These are phyloP conservation scores for Imbricaverruca yamaguchii DNA, from an alignment of 2,888 invertebrate genomes.

Conservation along the genomic window DNA sequence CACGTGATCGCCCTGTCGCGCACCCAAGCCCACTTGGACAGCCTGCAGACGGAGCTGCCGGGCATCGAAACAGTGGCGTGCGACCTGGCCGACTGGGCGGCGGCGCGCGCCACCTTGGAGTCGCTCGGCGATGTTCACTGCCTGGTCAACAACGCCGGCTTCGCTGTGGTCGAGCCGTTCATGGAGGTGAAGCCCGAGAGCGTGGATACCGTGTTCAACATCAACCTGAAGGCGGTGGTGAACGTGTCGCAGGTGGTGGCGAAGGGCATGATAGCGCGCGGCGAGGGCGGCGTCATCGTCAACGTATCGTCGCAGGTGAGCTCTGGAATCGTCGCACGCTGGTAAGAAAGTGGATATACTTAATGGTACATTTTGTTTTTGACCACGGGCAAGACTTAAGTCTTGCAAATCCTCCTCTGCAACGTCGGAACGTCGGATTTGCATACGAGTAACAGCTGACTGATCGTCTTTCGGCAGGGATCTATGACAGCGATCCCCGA, in stretches of 20 bases:
- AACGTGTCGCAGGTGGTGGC: slow-evolving; percentile 78
- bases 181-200: slow-evolving; percentile 57
- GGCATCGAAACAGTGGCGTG: slow-evolving; percentile 47
- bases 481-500: slow-evolving; percentile 54
- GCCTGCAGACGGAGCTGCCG: slow-evolving; percentile 35
- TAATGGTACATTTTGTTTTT: too few species aligned
- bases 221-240: slow-evolving; percentile 77
- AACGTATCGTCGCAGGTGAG: slow-evolving; percentile 76
- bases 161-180: slow-evolving; percentile 62
- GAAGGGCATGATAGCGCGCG: slow-evolving; percentile 60
- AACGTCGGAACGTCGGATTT: too few species aligned
- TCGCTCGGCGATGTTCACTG: slow-evolving; percentile 64
- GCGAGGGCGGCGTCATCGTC: slow-evolving; percentile 70
- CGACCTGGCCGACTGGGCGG: slow-evolving; percentile 68
- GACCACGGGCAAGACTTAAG: too few species aligned
- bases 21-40: slow-evolving; percentile 38
- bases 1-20: slow-evolving; percentile 39
- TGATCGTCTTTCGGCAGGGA: slow-evolving; percentile 83
- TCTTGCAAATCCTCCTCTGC: too few species aligned
- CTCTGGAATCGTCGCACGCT: too few species aligned
- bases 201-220: slow-evolving; percentile 55
- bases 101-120: slow-evolving; percentile 54
- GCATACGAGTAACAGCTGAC: too few species aligned
- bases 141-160: slow-evolving; percentile 83
- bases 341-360: too few species aligned